Evolutionary conservation across 2,888 invertebrate species (phyloP).

Genomic region (Prosopocoilus inquinatus): DNA sequence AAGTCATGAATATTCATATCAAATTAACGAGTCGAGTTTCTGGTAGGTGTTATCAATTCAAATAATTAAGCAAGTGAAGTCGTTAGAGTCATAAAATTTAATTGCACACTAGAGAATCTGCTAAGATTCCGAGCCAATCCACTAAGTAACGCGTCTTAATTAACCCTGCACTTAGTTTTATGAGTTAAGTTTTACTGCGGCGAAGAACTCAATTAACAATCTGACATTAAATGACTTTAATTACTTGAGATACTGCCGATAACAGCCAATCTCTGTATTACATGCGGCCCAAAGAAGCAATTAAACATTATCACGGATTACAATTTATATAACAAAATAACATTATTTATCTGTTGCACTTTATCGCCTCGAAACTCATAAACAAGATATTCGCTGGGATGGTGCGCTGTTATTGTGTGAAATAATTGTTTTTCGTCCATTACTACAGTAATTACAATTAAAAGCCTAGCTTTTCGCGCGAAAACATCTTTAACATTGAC

Average conservation of each 20-base stretch:
- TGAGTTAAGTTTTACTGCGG: conserved; percentile 42
- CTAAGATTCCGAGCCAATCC: conserved; percentile 27
- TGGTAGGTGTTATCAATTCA: conserved; percentile 9
- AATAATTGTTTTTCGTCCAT: conserved; percentile 16
- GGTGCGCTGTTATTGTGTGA: conserved; percentile 15
- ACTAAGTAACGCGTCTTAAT: conserved; percentile 41
- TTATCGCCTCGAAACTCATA: conserved; percentile 25
- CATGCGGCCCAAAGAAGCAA: conserved; percentile 16
- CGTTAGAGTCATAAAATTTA: conserved; percentile 36
- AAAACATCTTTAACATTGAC: not conserved
- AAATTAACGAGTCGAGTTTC: conserved; percentile 9
- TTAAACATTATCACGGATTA: conserved; percentile 28
- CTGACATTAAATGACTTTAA: conserved; percentile 39
- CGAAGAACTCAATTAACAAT: conserved; percentile 44
- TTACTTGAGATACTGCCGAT: conserved; percentile 32
- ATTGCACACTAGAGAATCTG: conserved; percentile 33
- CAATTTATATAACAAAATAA: conserved; percentile 30
- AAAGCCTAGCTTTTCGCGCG: not conserved
- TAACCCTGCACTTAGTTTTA: conserved; percentile 45
- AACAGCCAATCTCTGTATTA: conserved; percentile 17
- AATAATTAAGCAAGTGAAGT: conserved; percentile 20
- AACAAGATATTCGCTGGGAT: conserved; percentile 16
- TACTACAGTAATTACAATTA: conserved; percentile 2
- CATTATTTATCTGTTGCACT: conserved; percentile 30
- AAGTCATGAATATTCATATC: no score